These are phyloP conservation scores for Exocentrus adspersus DNA, from an alignment of 2,888 invertebrate species.

Conservation along the genomic window DNA sequence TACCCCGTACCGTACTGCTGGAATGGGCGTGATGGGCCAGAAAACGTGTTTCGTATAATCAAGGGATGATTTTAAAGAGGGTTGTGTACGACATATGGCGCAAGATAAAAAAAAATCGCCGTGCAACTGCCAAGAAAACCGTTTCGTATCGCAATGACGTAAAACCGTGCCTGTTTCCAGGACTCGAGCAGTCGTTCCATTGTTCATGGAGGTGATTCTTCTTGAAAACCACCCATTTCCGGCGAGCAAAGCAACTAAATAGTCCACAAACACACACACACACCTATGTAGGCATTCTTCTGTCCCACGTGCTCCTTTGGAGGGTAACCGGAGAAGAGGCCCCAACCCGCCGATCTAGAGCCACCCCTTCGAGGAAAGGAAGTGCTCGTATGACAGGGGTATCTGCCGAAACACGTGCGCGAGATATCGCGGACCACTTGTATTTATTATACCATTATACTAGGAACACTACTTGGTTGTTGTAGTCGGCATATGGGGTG, in stretches of 20 bases:
- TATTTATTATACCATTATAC: constrained; percentile 46
- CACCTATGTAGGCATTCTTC: constrained; percentile 38
- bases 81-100: background rate
- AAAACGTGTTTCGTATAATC: background rate
- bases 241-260: constrained; percentile 46
- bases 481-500: constrained; percentile 13
- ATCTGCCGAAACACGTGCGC: constrained; percentile 61
- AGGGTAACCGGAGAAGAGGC: constrained; percentile 38
- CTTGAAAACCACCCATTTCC: constrained; percentile 57
- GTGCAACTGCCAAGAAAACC: background rate
- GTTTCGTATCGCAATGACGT: background rate
- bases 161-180: constrained; percentile 11
- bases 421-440: constrained; percentile 52
- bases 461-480: constrained; percentile 39
- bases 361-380: constrained; percentile 56
- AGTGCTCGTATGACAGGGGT: constrained; percentile 60
- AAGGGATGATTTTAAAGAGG: background rate
- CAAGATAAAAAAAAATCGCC: background rate
- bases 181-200: constrained; percentile 26
- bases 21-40: too few relatives aligned
- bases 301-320: constrained; percentile 38
- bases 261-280: constrained; percentile 42
- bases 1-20: too few relatives aligned
- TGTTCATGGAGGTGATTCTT: constrained; percentile 40
- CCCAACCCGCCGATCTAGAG: constrained; percentile 22